Evolutionary conservation across 1,140 invertebrate species (phyloP), one percentile per base, ranked within the genome.

Genomic region (Nephotettix cincticeps): DNA sequence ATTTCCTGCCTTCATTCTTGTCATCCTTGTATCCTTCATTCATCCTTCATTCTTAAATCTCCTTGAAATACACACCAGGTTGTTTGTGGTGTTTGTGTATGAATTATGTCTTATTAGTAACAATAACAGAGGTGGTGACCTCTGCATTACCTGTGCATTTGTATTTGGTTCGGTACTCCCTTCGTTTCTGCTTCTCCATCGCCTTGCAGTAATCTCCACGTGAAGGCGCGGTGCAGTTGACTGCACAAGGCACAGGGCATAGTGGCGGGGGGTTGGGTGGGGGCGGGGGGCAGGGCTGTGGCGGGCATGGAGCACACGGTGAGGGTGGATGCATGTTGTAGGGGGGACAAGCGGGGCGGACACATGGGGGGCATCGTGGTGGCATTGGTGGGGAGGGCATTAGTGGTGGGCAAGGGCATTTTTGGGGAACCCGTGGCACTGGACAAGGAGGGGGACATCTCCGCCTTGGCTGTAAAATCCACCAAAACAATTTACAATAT

Each of bases 151-250:
- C 56, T 27, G 56, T 61, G 25, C 56, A 61, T 28, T 61, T 61
- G 27, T 61, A 61, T n/a, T 61, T 61, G 4, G 56, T 61, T 11
- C 56, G 21, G n/a, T 61, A 27, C 56, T 61, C 56, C 25, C n/a
- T 61, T 4, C 56, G 14, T 27, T 61, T 25, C 25, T 61, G 56
- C 28, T 28, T 29, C 21, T 13, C 27, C 21, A 27, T 27, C 4
- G 56, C 56, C 25, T 25, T 25, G 27, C 56, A 61, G 56, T 61
- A 61, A 13, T 61, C 56, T 14, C 23, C 56, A 21, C n/a, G 21
- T 25, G 56, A 21, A 4, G 56, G 56, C 1, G 23, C 21, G 1
- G 21, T 9, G n/a, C 56, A 61, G n/a, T 25, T 25, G 4, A 61
- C 56, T 27, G 56, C 56, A 27, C 56, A 61, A n/a, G 56, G 21